Evolutionary conservation across 2,797 vertebrate genomes (phyloP).

Genomic region (Poeciliopsis presidionis): DNA sequence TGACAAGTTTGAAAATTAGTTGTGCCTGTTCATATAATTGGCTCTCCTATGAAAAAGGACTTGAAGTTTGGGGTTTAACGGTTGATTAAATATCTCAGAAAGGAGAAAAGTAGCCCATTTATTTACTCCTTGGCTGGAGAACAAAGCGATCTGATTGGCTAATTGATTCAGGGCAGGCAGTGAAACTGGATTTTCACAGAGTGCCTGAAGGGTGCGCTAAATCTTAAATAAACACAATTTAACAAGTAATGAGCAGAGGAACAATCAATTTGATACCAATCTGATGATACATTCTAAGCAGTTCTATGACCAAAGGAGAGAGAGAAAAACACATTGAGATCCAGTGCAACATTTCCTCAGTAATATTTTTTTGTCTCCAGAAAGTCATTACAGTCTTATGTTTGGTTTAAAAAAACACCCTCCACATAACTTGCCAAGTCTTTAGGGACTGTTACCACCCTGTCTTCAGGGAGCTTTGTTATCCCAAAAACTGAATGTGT

Average conservation of each 20-base stretch:
- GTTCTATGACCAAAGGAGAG: neutral
- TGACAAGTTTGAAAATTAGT: neutral
- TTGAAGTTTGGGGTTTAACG: neutral
- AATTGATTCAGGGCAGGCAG: neutral
- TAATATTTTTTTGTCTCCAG: neutral
- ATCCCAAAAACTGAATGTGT: neutral
- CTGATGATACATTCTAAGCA: neutral
- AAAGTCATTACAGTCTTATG: neutral
- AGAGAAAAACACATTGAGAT: neutral
- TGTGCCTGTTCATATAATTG: neutral
- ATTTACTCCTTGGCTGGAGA: neutral
- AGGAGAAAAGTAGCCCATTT: neutral
- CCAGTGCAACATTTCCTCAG: neutral
- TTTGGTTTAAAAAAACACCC: neutral
- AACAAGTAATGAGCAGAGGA: neutral
- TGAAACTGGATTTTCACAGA: neutral
- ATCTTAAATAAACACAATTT: neutral
- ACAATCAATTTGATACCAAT: neutral
- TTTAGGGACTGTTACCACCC: neutral
- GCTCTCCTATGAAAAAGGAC: neutral
- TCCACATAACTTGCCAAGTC: neutral
- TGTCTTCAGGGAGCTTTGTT: constrained; percentile 3
- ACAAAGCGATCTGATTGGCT: neutral
- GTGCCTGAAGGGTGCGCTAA: neutral
- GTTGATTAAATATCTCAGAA: neutral